phyloP scores from a whole-genome alignment of 2,797 vertebrate species.

The Syngnathus rostellatus region DNA sequence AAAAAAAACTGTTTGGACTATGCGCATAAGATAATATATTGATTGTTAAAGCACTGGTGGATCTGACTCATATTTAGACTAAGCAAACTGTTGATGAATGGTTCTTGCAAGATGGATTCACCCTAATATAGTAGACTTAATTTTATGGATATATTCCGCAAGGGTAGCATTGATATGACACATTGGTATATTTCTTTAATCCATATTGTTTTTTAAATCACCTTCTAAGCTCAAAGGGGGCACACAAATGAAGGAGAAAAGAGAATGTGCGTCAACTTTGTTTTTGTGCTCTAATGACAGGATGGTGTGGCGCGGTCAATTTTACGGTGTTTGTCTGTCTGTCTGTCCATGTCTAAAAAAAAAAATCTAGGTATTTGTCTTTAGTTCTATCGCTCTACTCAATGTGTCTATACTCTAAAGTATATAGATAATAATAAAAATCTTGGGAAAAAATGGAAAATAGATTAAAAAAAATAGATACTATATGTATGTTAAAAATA shows the following conservation, averaged over 20 bases:
- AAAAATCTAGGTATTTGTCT: too few species aligned
- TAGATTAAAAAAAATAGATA: too few species aligned
- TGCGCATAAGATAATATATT: slow-evolving; percentile 73
- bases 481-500: too few species aligned
- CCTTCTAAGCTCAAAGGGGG: slow-evolving; percentile 26
- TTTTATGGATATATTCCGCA: slow-evolving; percentile 36
- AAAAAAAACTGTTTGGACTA: slow-evolving; percentile 61
- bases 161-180: slow-evolving; percentile 40
- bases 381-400: too few species aligned
- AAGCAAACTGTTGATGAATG: slow-evolving; percentile 63
- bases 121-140: slow-evolving; percentile 48
- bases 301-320: slow-evolving; percentile 22
- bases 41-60: slow-evolving; percentile 67
- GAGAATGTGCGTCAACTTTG: slow-evolving; percentile 24
- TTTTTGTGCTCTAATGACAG: slow-evolving; percentile 29
- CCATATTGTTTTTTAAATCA: slow-evolving; percentile 40
- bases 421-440: not conserved
- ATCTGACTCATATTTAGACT: slow-evolving; percentile 52
- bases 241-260: slow-evolving; percentile 13
- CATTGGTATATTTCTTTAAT: slow-evolving; percentile 31
- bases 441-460: too few species aligned
- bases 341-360: not conserved
- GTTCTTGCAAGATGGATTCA: slow-evolving; percentile 41
- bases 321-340: not conserved
- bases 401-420: not conserved